Evolutionary conservation across 2,797 vertebrate genomes (phyloP).

Genomic region (Spinibarbus caldwelli): DNA sequence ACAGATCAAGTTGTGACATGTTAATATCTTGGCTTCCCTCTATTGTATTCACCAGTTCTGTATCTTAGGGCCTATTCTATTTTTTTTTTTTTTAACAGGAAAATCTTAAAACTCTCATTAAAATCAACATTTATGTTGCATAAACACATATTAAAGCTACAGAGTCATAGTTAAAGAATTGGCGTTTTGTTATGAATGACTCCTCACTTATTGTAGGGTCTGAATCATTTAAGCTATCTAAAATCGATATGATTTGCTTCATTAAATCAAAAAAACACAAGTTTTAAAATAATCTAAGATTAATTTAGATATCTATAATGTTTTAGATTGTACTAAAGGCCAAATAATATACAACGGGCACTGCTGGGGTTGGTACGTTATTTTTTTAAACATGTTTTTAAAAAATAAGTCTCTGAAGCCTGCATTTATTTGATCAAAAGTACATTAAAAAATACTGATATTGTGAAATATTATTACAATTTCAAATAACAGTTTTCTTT

Average conservation of each 20-base stretch:
- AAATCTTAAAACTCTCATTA: neutral
- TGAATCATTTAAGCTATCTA: neutral
- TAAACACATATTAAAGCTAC: neutral
- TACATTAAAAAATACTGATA: neutral
- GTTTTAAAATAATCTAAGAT: neutral
- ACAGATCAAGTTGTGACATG: constrained; percentile 26
- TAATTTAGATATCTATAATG: neutral
- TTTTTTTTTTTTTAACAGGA: neutral
- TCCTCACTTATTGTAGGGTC: neutral
- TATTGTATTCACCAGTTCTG: neutral
- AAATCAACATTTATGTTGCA: neutral
- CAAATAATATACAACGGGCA: neutral
- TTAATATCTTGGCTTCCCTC: neutral
- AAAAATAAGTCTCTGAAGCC: neutral
- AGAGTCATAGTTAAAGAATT: neutral
- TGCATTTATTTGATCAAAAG: neutral
- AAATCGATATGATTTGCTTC: neutral
- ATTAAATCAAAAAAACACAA: neutral
- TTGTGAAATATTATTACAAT: neutral
- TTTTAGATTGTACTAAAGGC: neutral
- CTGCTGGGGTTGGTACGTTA: neutral
- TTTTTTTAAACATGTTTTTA: neutral
- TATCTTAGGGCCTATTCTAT: neutral
- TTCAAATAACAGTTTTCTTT: neutral
- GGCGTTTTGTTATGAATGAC: neutral